Evolutionary conservation across 2,113 vertebrate genomes (phyloP), one percentile per base, ranked within the genome.

Genomic region (Pavo muticus): DNA sequence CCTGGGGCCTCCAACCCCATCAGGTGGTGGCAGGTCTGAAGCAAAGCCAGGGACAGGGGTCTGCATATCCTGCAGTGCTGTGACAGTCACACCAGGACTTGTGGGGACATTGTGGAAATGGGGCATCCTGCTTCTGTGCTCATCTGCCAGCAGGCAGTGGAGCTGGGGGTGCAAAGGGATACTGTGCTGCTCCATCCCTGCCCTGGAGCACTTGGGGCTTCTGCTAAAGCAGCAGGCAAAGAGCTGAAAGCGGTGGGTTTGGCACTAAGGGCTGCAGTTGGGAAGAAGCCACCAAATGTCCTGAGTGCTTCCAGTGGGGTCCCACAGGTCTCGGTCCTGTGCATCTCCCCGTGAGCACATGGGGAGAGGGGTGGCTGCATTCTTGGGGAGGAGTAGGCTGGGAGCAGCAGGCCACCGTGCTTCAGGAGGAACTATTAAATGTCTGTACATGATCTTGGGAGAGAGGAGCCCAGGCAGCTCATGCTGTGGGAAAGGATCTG

Each of bases 301-400:
- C 48, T 87, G 52, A 50, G 29, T 16, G 21, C 29, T 29, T 20
- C 60, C 13, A 27, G 30, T 5, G 27, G n/a, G 18, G 21, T 70
- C 6, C 39, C 2, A 0, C 68, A 52, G 47, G 25, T 18, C n/a
- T 77, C 54, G 40, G 32, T 60, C 35, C 39, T 75, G 42, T 60
- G 39, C 32, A 45, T 32, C 56, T 61, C 35, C 54, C 54, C 39
- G 2, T 25, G 37, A 84, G 32, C 18, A 1, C 3, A 13, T 45
- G 18, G 54, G 16, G 17, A 9, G 18, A 32, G 2, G 3, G 80
- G 67, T 1, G 3, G 64, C 32, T 1, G 0, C 16, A 27, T 0
- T 17, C 35, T 74, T 32, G 0, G 8, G 40, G 54, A 70, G 59
- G 48, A 69, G 32, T 18, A 76, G 32, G 27, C 59, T 6, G 2